Conservation (phyloP, 1,140 invertebrate genomes). For the Ceratosolen fusciceps region DNA sequence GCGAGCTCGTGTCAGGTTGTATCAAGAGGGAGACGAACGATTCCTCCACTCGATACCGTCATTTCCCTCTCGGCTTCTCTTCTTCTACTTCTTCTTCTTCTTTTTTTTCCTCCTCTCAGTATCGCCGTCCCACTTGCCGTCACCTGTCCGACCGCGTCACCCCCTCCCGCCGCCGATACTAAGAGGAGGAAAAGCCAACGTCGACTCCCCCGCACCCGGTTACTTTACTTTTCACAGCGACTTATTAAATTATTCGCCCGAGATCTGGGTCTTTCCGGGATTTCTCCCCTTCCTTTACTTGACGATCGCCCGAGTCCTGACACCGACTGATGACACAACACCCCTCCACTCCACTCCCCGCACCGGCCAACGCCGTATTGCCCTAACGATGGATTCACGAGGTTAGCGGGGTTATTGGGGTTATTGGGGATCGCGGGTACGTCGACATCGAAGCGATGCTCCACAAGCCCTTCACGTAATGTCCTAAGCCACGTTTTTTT, state of each 20-base stretch:
- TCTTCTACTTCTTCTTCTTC: not conserved
- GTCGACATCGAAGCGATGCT: no score
- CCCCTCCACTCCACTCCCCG: no score
- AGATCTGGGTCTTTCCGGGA: slow-evolving; percentile 1
- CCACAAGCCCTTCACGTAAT: no score
- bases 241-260: slow-evolving; percentile 35
- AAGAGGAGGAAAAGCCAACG: no score
- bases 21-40: slow-evolving; percentile 17
- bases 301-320: not conserved
- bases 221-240: not conserved
- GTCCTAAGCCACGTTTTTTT: no score
- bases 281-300: not conserved
- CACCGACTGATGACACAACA: not conserved
- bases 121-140: not conserved
- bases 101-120: not conserved
- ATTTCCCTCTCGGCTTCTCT: not conserved
- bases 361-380: not conserved
- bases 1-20: slow-evolving; percentile 27
- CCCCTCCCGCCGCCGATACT: no score
- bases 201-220: no score
- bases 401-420: no score
- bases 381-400: no score
- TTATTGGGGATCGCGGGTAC: no score
- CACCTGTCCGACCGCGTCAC: no score
- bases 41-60: slow-evolving; percentile 33